A percentile compares a stretch with the other conserved stretches of the same genome.
Conservation (phyloP, 1,140 invertebrate species). For the Drosophila nigrodunni region DNA sequence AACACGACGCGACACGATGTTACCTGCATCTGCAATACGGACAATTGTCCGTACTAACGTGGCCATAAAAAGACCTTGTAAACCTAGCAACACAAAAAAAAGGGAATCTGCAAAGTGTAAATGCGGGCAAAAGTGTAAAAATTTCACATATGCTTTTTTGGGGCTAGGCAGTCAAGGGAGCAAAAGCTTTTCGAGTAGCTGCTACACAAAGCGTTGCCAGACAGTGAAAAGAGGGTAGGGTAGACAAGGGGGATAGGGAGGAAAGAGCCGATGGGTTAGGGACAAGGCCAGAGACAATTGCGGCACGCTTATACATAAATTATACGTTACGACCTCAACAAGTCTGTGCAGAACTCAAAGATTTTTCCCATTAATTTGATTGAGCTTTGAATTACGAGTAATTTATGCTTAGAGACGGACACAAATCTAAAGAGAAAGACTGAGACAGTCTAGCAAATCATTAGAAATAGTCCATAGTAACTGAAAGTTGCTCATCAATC, state of each 20-base stretch:
- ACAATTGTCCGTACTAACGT: conserved; percentile 60
- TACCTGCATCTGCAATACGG: conserved; percentile 80
- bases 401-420: conserved; percentile 52
- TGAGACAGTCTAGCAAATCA: conserved; percentile 18
- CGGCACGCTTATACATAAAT: conserved; percentile 65
- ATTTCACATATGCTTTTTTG: conserved; percentile 67
- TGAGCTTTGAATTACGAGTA: conserved; percentile 51
- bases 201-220: conserved; percentile 13
- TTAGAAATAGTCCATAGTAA: conserved; percentile 13
- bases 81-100: conserved; percentile 19
- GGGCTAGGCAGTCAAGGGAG: conserved; percentile 1
- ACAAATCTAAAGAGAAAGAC: background rate
- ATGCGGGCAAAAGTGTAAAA: conserved; percentile 63
- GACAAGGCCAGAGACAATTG: conserved; percentile 27
- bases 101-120: conserved; percentile 60
- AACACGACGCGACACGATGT: conserved; percentile 11
- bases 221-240: background rate
- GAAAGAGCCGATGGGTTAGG: background rate
- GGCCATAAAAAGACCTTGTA: conserved; percentile 24
- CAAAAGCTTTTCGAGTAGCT: conserved; percentile 17
- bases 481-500: conserved; percentile 15
- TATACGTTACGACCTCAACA: conserved; percentile 33
- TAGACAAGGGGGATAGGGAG: background rate
- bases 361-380: conserved; percentile 57
- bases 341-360: conserved; percentile 31